Evolutionary conservation across 1,140 invertebrate genomes (phyloP).

Genomic region (Proctacanthus coquilletti): DNA sequence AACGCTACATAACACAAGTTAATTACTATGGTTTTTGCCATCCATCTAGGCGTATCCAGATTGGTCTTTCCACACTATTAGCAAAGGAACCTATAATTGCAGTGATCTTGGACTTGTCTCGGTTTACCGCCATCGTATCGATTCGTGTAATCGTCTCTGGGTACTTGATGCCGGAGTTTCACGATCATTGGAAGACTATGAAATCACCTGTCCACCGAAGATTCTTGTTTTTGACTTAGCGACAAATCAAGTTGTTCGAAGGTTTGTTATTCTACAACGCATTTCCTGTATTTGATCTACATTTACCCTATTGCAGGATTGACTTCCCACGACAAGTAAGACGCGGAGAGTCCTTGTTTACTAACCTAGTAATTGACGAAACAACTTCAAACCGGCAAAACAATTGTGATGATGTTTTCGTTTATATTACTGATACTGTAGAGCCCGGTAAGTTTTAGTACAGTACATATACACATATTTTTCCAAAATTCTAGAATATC

Average conservation of each 20-base stretch:
- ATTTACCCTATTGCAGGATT: slow-evolving; percentile 11
- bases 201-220: slow-evolving; percentile 59
- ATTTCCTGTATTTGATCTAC: background rate
- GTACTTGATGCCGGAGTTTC: slow-evolving; percentile 51
- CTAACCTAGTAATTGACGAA: slow-evolving; percentile 63
- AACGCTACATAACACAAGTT: background rate
- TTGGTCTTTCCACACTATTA: slow-evolving; percentile 60
- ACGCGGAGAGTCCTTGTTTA: slow-evolving; percentile 50
- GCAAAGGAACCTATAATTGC: slow-evolving; percentile 50
- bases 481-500: too few species aligned
- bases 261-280: slow-evolving; percentile 12
- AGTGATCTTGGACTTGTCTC: slow-evolving; percentile 55
- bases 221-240: slow-evolving; percentile 60
- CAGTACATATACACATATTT: too few species aligned
- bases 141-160: slow-evolving; percentile 64
- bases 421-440: slow-evolving; percentile 63
- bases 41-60: slow-evolving; percentile 50
- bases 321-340: slow-evolving; percentile 46
- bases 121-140: slow-evolving; percentile 53
- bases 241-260: slow-evolving; percentile 46
- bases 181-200: slow-evolving; percentile 58
- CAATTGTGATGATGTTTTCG: slow-evolving; percentile 54
- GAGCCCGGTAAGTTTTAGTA: slow-evolving; percentile 42
- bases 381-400: slow-evolving; percentile 36
- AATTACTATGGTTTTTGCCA: background rate